Conservation (phyloP, 2,888 invertebrate genomes). For the Drymonia ruficornis region DNA sequence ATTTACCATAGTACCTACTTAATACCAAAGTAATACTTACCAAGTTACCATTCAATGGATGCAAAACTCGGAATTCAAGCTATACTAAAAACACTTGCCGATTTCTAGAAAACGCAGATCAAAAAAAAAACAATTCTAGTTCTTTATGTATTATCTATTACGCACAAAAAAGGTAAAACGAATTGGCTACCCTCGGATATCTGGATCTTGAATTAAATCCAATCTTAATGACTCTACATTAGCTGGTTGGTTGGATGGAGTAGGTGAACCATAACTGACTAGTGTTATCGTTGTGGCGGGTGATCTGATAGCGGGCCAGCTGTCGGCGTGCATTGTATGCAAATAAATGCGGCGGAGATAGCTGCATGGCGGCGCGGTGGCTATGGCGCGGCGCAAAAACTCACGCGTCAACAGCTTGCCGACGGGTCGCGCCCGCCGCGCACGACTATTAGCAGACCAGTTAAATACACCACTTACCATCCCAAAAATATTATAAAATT, state of each 20-base stretch:
- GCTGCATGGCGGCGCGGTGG: background rate
- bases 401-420: background rate
- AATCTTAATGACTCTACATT: background rate
- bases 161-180: no score
- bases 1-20: no score
- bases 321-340: conserved; percentile 63
- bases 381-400: background rate
- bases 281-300: background rate
- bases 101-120: no score
- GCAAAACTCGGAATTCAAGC: no score
- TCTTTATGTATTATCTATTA: no score
- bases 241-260: background rate
- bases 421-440: background rate
- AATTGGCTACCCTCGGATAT: no score
- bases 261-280: conserved; percentile 1
- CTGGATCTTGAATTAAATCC: background rate
- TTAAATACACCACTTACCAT: background rate
- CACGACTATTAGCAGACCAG: background rate
- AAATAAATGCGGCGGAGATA: conserved; percentile 40
- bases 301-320: conserved; percentile 45
- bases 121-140: no score
- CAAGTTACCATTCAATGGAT: no score
- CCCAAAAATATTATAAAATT: no score
- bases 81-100: no score
- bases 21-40: no score